phyloP scores from a whole-genome alignment of 2,888 invertebrate genomes.

The Cheiracanthium punctorium region DNA sequence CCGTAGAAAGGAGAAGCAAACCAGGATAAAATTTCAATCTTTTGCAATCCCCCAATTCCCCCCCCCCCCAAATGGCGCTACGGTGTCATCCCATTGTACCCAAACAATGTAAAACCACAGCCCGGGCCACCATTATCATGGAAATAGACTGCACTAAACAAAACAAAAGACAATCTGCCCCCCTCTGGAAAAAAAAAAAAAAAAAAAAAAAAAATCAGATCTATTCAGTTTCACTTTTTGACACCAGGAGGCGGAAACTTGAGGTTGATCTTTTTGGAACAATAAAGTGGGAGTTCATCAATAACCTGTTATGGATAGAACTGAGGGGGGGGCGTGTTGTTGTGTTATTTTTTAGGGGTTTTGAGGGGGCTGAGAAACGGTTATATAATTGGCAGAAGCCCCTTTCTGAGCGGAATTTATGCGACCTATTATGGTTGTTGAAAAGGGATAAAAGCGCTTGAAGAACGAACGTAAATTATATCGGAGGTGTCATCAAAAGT shows the following conservation, averaged over 20 bases:
- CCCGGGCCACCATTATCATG: constrained; percentile 40
- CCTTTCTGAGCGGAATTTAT: constrained; percentile 48
- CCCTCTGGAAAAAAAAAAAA: constrained; percentile 59
- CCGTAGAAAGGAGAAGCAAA: background rate
- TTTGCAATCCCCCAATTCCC: constrained; percentile 13
- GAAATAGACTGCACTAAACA: constrained; percentile 45
- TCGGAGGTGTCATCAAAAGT: background rate
- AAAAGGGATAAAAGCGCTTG: background rate
- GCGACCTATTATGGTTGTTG: constrained; percentile 24
- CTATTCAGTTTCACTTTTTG: constrained; percentile 65
- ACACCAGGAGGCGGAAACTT: constrained; percentile 54
- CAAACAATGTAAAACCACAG: constrained; percentile 39
- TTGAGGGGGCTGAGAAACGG: constrained; percentile 36
- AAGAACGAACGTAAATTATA: background rate
- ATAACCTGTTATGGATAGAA: constrained; percentile 62
- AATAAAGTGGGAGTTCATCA: constrained; percentile 55
- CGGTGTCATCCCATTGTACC: constrained; percentile 62
- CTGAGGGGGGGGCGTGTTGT: background rate
- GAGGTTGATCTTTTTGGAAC: constrained; percentile 47
- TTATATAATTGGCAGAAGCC: constrained; percentile 47
- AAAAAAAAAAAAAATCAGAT: constrained; percentile 21
- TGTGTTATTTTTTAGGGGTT: constrained; percentile 10
- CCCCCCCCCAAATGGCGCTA: constrained; percentile 40
- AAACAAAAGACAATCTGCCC: constrained; percentile 29
- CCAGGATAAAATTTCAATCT: constrained; percentile 9